Evolutionary conservation across 2,113 vertebrate species (phyloP).

Genomic region (Neopipo cinnamomea): DNA sequence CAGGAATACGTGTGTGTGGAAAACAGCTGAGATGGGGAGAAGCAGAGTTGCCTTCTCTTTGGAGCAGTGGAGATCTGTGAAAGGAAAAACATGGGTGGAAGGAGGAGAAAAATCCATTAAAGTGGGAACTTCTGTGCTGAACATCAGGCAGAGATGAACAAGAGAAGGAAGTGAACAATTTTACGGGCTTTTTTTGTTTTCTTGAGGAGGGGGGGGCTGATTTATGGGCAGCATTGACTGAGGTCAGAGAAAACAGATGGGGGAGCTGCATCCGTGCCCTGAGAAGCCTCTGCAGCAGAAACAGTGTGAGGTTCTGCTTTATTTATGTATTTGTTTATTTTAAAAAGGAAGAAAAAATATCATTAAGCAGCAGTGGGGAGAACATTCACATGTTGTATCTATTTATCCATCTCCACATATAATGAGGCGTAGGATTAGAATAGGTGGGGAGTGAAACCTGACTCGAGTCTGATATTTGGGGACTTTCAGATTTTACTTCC

Average conservation of each 20-base stretch:
- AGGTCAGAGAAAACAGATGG: neutral
- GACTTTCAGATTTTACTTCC: neutral
- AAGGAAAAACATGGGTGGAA: neutral
- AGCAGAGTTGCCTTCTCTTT: neutral
- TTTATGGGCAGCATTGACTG: accelerated
- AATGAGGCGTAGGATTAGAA: neutral
- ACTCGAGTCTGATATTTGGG: neutral
- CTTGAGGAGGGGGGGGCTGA: neutral
- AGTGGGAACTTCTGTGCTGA: neutral
- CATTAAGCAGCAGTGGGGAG: neutral
- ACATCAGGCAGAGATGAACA: neutral
- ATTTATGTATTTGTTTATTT: neutral
- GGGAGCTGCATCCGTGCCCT: neutral
- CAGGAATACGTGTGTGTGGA: accelerated
- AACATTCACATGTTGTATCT: neutral
- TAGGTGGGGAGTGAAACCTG: neutral
- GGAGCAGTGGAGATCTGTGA: neutral
- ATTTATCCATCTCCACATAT: neutral
- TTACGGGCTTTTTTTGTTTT: neutral
- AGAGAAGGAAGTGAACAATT: neutral
- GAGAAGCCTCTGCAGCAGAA: neutral
- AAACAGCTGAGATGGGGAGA: accelerated
- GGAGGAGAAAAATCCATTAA: accelerated
- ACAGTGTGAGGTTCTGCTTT: neutral
- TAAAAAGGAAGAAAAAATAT: neutral